phyloP scores from a whole-genome alignment of 2,113 vertebrate genomes.

The Psephotus haematonotus region DNA sequence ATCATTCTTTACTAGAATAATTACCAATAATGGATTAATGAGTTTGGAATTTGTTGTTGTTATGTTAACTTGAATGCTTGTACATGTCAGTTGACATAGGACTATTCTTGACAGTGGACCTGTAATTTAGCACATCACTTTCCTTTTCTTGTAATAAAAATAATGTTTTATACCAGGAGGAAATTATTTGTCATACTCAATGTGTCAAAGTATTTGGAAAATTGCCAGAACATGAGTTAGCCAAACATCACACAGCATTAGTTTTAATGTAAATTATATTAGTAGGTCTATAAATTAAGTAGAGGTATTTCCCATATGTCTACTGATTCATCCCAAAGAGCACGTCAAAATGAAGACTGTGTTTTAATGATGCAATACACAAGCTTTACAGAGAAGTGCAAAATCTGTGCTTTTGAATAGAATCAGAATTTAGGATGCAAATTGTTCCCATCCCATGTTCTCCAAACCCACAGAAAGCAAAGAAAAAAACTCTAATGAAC shows the following conservation, averaged over 20 bases:
- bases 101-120: background rate
- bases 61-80: background rate
- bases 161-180: background rate
- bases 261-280: background rate
- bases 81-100: background rate
- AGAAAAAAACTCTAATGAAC: background rate
- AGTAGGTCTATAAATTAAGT: background rate
- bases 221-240: background rate
- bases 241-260: background rate
- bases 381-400: rapidly evolving
- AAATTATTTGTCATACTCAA: background rate
- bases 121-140: background rate
- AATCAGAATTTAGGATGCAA: background rate
- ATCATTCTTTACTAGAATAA: background rate
- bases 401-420: background rate
- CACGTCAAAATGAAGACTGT: background rate
- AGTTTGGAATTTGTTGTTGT: background rate
- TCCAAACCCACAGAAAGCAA: background rate
- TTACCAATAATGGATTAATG: background rate
- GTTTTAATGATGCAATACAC: background rate
- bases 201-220: background rate
- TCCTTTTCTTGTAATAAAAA: background rate
- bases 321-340: background rate
- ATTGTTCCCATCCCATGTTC: background rate
- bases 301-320: background rate